phyloP scores from a whole-genome alignment of 2,113 vertebrate species.

The Ondatra zibethicus region DNA sequence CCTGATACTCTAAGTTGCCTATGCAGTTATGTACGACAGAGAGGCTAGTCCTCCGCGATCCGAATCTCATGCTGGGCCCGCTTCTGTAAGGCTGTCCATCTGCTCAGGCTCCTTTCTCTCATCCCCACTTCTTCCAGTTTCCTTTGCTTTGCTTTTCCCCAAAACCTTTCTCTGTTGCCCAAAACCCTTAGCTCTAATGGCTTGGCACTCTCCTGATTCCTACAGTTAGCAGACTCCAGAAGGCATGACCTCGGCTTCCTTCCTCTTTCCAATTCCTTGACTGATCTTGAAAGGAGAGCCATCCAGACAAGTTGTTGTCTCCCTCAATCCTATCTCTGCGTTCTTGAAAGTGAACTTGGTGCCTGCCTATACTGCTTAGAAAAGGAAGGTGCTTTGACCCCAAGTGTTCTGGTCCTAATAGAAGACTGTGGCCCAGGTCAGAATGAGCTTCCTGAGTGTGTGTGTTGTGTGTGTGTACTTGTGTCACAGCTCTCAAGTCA shows the following conservation, averaged over 20 bases:
- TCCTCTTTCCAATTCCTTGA: background rate
- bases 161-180: no score
- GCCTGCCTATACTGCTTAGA: background rate
- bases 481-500: background rate
- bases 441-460: background rate
- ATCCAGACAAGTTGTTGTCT: background rate
- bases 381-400: background rate
- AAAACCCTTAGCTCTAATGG: background rate
- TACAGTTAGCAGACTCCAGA: background rate
- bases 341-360: background rate
- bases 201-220: background rate
- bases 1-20: background rate
- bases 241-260: background rate
- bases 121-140: no score
- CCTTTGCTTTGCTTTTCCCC: no score
- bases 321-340: background rate
- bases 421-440: background rate
- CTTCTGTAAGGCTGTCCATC: background rate
- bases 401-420: background rate
- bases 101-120: background rate
- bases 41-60: background rate
- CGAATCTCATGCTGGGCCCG: background rate
- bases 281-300: background rate
- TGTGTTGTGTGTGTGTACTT: background rate
- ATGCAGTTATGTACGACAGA: background rate